These are phyloP conservation scores for Decapterus maruadsi DNA, from an alignment of 2,797 vertebrate genomes.

Conservation along the genomic window DNA sequence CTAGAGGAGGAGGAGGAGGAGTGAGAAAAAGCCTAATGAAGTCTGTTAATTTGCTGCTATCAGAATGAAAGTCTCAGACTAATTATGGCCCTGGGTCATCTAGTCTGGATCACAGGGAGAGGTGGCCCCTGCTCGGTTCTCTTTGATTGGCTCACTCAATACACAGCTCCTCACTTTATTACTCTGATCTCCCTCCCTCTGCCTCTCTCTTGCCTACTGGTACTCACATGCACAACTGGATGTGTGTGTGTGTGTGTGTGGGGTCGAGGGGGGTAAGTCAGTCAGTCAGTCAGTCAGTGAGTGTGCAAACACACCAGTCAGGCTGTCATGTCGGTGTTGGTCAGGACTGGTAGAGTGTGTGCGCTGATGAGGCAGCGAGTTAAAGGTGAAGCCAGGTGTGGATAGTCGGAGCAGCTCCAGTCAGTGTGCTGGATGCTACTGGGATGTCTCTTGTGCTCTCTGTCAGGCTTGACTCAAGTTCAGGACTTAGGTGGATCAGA, in stretches of 20 bases:
- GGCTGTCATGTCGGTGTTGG: conserved; percentile 35
- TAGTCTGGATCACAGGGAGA: conserved; percentile 78
- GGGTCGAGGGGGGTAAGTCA: no score
- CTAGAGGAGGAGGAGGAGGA: conserved; percentile 29
- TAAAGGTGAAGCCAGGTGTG: conserved; percentile 48
- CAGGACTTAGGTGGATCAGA: conserved; percentile 60
- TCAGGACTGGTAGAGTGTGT: conserved; percentile 19
- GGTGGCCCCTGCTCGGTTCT: conserved; percentile 78
- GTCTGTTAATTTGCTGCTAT: conserved; percentile 82
- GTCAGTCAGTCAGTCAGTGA: not conserved
- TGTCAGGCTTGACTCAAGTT: conserved; percentile 69
- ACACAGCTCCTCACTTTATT: conserved; percentile 77
- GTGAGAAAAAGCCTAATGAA: conserved; percentile 70
- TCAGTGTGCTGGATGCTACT: conserved; percentile 34
- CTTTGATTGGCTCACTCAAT: conserved; percentile 81
- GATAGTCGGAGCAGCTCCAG: conserved; percentile 22
- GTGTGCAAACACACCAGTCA: conserved; percentile 56
- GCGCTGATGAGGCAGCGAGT: conserved; percentile 34
- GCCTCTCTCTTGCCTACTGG: conserved; percentile 34
- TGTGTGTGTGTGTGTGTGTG: not conserved
- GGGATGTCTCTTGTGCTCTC: conserved; percentile 52
- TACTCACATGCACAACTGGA: no score
- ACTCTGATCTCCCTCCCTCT: conserved; percentile 64
- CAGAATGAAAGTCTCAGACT: conserved; percentile 79
- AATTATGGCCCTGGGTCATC: conserved; percentile 84